These are phyloP conservation scores for Chelmon rostratus DNA, from an alignment of 2,797 vertebrate species.

Conservation along the genomic window DNA sequence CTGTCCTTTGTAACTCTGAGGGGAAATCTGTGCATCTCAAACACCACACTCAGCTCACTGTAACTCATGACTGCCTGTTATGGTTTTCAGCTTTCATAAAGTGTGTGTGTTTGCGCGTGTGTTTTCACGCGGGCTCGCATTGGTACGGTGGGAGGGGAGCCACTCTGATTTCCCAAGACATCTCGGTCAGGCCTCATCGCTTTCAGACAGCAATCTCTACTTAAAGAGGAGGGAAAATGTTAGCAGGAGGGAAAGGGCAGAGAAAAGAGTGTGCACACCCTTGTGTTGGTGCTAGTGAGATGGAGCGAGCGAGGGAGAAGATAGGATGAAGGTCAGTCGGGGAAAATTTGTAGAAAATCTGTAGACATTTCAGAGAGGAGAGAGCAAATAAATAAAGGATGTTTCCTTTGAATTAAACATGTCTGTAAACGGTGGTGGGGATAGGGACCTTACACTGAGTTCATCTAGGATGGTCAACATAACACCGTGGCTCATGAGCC, in stretches of 20 bases:
- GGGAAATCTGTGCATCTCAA: slow-evolving; percentile 46
- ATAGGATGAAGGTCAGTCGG: slow-evolving; percentile 52
- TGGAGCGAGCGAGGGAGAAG: neutral
- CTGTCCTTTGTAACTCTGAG: slow-evolving; percentile 30
- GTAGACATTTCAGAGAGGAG: slow-evolving; percentile 63
- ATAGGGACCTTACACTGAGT: slow-evolving; percentile 61
- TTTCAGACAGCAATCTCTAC: slow-evolving; percentile 72
- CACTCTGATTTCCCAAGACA: slow-evolving; percentile 83
- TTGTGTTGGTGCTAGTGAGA: slow-evolving; percentile 9
- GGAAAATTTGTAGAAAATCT: slow-evolving; percentile 60
- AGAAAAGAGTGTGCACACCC: slow-evolving; percentile 37
- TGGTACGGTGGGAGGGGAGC: slow-evolving; percentile 52
- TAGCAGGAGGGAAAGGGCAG: slow-evolving; percentile 33
- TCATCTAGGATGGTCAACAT: slow-evolving; percentile 58
- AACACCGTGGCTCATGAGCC: slow-evolving; percentile 22
- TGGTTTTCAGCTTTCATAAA: slow-evolving; percentile 44
- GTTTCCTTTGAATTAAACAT: slow-evolving; percentile 84
- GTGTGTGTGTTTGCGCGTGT: slow-evolving; percentile 30
- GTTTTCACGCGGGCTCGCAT: slow-evolving; percentile 47
- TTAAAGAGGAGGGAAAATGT: slow-evolving; percentile 56
- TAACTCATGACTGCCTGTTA: slow-evolving; percentile 51
- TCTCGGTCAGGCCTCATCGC: slow-evolving; percentile 77
- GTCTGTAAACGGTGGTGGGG: slow-evolving; percentile 75
- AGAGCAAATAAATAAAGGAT: slow-evolving; percentile 77
- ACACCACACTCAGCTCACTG: slow-evolving; percentile 28